phyloP scores from a whole-genome alignment of 1,140 invertebrate genomes.

The Meteorus sp. region DNA sequence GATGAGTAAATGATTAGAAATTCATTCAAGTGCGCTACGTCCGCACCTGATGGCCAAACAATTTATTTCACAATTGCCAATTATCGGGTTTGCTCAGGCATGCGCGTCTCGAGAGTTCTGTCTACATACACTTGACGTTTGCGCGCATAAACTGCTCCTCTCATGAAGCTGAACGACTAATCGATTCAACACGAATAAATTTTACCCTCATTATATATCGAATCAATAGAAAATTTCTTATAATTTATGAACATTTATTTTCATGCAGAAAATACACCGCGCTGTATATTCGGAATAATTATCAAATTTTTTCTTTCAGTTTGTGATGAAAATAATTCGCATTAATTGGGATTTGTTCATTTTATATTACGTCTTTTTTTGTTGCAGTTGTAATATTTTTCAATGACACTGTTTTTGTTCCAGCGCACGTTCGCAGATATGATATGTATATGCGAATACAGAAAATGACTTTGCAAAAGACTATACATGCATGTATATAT shows the following conservation, averaged over 20 bases:
- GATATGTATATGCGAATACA: slow-evolving; percentile 13
- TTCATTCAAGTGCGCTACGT: neutral
- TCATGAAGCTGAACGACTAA: neutral
- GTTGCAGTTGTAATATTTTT: too few relatives aligned
- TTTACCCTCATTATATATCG: slow-evolving; percentile 9
- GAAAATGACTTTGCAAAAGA: slow-evolving; percentile 27
- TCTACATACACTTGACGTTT: neutral
- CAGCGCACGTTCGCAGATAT: neutral
- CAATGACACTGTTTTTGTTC: too few relatives aligned
- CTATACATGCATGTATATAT: too few relatives aligned
- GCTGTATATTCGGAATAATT: too few relatives aligned
- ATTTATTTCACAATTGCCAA: slow-evolving; percentile 15
- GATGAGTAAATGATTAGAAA: slow-evolving; percentile 6
- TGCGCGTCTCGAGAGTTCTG: neutral
- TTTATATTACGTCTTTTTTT: too few relatives aligned
- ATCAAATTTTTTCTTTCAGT: too few relatives aligned
- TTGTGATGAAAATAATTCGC: too few relatives aligned
- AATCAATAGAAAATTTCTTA: too few relatives aligned
- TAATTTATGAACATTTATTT: too few relatives aligned
- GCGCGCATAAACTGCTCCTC: neutral
- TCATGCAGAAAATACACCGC: too few relatives aligned
- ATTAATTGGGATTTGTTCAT: too few relatives aligned
- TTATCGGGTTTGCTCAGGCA: slow-evolving; percentile 7
- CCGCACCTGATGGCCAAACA: slow-evolving; percentile 3
- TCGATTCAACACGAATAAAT: neutral